Percentiles rank a stretch among this genome's conserved stretches.
phyloP scores from a whole-genome alignment of 1,140 invertebrate species.

The Orchestia grillus region DNA sequence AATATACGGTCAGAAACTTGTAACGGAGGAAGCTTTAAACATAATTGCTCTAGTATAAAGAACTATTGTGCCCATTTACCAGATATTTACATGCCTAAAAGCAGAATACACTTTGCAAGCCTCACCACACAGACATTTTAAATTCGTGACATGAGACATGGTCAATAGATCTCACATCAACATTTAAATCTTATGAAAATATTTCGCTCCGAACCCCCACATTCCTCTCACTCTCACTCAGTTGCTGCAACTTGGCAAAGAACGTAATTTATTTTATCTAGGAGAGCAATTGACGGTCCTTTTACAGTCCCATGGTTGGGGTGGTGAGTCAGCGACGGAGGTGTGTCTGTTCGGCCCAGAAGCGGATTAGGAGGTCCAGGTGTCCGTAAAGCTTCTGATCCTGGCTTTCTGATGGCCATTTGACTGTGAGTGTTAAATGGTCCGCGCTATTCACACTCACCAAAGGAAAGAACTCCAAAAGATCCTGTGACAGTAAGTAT shows the following conservation, averaged over 20 bases:
- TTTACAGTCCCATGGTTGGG: background rate
- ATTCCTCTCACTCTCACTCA: background rate
- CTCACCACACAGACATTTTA: background rate
- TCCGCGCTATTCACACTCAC: conserved; percentile 48
- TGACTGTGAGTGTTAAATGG: conserved; percentile 45
- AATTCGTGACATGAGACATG: background rate
- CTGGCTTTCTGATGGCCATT: conserved; percentile 16
- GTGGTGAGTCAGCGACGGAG: background rate
- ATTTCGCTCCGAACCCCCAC: background rate
- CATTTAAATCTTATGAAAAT: background rate
- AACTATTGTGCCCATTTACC: background rate
- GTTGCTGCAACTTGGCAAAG: background rate
- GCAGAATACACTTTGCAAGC: no score
- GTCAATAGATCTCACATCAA: background rate
- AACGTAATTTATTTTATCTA: background rate
- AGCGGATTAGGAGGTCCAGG: conserved; percentile 39
- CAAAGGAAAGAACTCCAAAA: conserved; percentile 47
- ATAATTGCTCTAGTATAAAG: background rate
- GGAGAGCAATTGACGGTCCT: background rate
- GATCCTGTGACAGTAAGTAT: conserved; percentile 51
- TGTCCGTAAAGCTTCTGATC: conserved; percentile 28
- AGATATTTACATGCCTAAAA: background rate
- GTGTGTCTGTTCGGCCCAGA: background rate
- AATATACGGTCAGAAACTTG: no score
- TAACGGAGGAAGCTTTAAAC: background rate